phyloP scores from a whole-genome alignment of 2,113 vertebrate species.

The Callipepla squamata region DNA sequence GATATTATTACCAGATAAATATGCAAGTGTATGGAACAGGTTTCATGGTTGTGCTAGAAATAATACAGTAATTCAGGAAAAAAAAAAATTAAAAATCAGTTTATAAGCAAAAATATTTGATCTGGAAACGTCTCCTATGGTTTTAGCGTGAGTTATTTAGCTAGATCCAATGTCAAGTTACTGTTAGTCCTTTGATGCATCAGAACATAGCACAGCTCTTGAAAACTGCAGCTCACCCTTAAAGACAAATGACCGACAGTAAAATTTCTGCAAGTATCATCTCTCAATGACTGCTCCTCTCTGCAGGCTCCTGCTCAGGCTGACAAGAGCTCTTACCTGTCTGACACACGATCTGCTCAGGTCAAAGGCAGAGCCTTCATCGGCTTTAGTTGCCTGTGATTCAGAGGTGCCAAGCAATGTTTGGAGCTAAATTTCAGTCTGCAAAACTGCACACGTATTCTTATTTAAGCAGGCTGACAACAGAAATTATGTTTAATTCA shows the following conservation, averaged over 20 bases:
- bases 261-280: neutral
- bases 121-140: neutral
- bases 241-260: neutral
- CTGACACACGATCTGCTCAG: fast-evolving
- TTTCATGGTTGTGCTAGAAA: neutral
- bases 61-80: neutral
- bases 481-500: neutral
- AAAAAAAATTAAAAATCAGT: neutral
- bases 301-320: neutral
- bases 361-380: neutral
- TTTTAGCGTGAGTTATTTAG: neutral
- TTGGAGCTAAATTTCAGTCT: neutral
- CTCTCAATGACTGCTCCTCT: neutral
- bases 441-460: neutral
- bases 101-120: neutral
- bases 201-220: neutral
- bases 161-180: fast-evolving
- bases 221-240: neutral
- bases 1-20: neutral
- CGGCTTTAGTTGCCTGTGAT: neutral
- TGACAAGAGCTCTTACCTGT: neutral
- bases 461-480: neutral
- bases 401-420: neutral
- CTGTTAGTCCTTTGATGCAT: neutral
- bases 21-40: neutral